These are phyloP conservation scores for pig (Sus scrofa) DNA, from an alignment of 2,113 vertebrate species.

Conservation along the genomic window T2T-Sscrofa CM000826.6:23478001-23478500, in stretches of 20 bases:
- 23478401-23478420: not conserved
- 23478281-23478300: not conserved
- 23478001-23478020: not conserved
- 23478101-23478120: not conserved
- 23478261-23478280: not conserved
- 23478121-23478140: not conserved
- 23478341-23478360: slow-evolving; percentile 9
- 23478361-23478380: not conserved
- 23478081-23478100: not conserved
- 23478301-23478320: not conserved
- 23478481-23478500: slow-evolving; percentile 30
- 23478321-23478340: not conserved
- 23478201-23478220: not conserved
- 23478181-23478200: not conserved
- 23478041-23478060: not conserved
- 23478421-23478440: not conserved
- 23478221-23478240: not conserved
- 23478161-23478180: not conserved
- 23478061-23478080: not conserved
- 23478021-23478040: not conserved
- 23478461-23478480: slow-evolving; percentile 11
- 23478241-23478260: not conserved
- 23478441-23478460: not conserved
- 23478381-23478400: slow-evolving; percentile 15
- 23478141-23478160: not conserved